Conservation (phyloP, 2,113 vertebrate species). For the Pandion haliaetus region DNA sequence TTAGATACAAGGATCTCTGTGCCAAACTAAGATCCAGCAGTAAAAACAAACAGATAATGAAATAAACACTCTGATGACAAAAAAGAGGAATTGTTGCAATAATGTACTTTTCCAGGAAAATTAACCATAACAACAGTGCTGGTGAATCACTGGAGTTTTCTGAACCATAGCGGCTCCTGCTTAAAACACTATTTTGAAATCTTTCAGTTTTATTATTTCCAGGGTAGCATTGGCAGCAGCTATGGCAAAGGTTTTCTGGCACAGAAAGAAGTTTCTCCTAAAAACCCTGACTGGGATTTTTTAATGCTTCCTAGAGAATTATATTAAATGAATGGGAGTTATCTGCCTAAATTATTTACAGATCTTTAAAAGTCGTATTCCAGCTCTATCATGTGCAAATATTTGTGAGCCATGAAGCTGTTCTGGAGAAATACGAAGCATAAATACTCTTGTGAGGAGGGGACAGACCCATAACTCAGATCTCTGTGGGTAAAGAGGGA, state of each 20-base stretch:
- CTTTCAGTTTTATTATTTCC: background rate
- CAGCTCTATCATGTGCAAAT: background rate
- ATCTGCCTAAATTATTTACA: background rate
- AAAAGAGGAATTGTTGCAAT: conserved; percentile 29
- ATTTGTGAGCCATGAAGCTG: background rate
- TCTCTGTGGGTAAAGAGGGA: background rate
- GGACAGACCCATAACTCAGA: background rate
- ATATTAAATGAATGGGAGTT: background rate
- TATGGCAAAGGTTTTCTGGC: background rate
- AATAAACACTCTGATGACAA: conserved; percentile 23
- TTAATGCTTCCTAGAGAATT: background rate
- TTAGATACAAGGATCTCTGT: background rate
- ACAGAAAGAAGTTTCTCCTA: background rate
- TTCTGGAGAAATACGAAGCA: background rate
- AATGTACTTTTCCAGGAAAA: conserved; percentile 56
- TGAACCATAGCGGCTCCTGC: background rate
- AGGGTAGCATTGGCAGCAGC: background rate
- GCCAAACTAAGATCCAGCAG: conserved; percentile 28
- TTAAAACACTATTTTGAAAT: conserved; percentile 33
- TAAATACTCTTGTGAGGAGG: background rate
- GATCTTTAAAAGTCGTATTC: background rate
- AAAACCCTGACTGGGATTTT: background rate
- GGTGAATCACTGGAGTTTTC: conserved; percentile 55
- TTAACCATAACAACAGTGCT: conserved; percentile 29
- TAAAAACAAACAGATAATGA: conserved; percentile 57